These are phyloP conservation scores for Venustoraphidia nigricollis DNA, from an alignment of 2,888 invertebrate species.

Conservation along the genomic window DNA sequence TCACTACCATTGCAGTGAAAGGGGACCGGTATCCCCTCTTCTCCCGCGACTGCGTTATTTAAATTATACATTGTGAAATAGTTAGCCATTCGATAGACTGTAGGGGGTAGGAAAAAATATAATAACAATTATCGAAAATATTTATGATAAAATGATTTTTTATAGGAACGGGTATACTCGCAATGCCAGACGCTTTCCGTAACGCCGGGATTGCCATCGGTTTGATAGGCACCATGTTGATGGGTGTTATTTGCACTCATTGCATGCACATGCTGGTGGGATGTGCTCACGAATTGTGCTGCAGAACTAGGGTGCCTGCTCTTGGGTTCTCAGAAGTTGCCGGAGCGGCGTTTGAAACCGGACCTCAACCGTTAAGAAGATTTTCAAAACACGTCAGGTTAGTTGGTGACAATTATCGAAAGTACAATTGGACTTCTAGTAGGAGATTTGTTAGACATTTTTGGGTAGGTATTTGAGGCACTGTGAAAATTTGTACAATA, in stretches of 20 bases:
- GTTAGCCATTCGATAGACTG: no score
- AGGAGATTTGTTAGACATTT: no score
- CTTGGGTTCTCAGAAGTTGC: slow-evolving; percentile 69
- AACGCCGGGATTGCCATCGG: slow-evolving; percentile 82
- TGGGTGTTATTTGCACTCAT: slow-evolving; percentile 82
- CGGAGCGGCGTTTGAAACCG: slow-evolving; percentile 58
- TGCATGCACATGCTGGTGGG: slow-evolving; percentile 78
- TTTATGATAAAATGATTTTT: slow-evolving; percentile 9
- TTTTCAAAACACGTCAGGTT: slow-evolving; percentile 47
- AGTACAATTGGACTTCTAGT: background rate
- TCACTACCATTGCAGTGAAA: no score
- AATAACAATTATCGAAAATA: no score
- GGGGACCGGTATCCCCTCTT: no score
- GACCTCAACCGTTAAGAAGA: slow-evolving; percentile 46
- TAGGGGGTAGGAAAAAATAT: no score
- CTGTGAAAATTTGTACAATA: no score
- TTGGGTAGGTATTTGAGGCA: no score
- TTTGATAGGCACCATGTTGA: slow-evolving; percentile 60
- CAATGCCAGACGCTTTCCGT: slow-evolving; percentile 90
- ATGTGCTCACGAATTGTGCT: slow-evolving; percentile 60
- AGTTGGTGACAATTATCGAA: slow-evolving; percentile 18
- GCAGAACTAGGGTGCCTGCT: slow-evolving; percentile 48
- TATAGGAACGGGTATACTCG: slow-evolving; percentile 81
- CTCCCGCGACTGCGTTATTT: no score
- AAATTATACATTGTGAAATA: no score